A percentile compares a stretch with the other conserved stretches of the same genome.
These are phyloP conservation scores for Pelecanus crispus DNA, from an alignment of 2,113 vertebrate species.

Conservation along the genomic window DNA sequence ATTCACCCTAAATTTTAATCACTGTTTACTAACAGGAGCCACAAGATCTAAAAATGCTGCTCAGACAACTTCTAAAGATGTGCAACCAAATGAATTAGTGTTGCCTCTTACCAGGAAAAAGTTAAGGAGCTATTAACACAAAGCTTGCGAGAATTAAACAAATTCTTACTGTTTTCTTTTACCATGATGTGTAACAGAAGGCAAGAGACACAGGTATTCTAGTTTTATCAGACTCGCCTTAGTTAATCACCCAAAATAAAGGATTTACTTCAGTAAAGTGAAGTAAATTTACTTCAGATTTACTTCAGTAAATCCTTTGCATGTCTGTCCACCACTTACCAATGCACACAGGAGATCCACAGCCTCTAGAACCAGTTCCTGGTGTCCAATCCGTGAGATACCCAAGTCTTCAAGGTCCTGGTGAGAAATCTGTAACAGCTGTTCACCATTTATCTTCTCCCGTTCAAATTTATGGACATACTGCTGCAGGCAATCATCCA, in stretches of 20 bases:
- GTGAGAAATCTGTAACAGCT: constrained; percentile 93
- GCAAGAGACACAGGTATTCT: not conserved
- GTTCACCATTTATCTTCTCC: constrained; percentile 96
- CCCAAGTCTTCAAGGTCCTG: constrained; percentile 97
- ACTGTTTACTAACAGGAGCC: not conserved
- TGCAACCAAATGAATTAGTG: not conserved
- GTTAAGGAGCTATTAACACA: not conserved
- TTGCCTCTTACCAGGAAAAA: not conserved
- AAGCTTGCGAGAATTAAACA: not conserved
- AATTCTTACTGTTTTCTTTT: not conserved
- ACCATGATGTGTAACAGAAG: rapidly evolving
- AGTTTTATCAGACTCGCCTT: not conserved
- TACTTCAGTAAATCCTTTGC: not conserved
- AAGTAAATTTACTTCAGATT: no score
- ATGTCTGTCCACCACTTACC: constrained; percentile 39
- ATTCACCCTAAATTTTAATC: not conserved
- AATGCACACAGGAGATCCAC: constrained; percentile 96
- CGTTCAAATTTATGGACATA: constrained; percentile 91
- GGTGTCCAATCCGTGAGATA: constrained; percentile 91
- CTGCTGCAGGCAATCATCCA: constrained; percentile 93
- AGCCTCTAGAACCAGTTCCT: constrained; percentile 94
- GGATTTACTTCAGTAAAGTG: not conserved
- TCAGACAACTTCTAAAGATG: not conserved
- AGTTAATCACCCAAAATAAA: not conserved
- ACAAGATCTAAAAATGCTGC: not conserved